These are phyloP conservation scores for Philopedon plagiatum DNA, from an alignment of 2,888 invertebrate genomes.

Conservation along the genomic window DNA sequence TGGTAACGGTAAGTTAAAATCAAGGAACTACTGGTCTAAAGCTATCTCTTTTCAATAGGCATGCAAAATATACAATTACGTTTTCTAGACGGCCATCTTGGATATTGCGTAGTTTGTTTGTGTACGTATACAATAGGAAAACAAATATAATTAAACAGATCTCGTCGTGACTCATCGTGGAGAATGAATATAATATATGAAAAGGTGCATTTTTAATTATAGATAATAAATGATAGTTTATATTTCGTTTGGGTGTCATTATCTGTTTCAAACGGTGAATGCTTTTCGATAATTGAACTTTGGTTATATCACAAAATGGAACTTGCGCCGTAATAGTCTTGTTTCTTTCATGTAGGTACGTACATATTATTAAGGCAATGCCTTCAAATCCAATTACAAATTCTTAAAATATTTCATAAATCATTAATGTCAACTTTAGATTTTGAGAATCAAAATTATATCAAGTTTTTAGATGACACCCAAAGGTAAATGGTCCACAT, in stretches of 20 bases:
- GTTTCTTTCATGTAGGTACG: too few species aligned
- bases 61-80: slow-evolving; percentile 18
- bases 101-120: slow-evolving; percentile 13
- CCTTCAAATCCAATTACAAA: slow-evolving; percentile 2
- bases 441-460: too few species aligned
- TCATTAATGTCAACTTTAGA: too few species aligned
- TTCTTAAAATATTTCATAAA: too few species aligned
- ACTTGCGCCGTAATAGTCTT: background rate
- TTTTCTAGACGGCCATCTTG: slow-evolving; percentile 27
- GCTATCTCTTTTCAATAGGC: slow-evolving; percentile 25
- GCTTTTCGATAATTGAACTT: background rate
- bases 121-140: slow-evolving; percentile 9
- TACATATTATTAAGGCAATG: slow-evolving; percentile 6
- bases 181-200: slow-evolving; percentile 2
- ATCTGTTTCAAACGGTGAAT: background rate
- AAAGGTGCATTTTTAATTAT: background rate
- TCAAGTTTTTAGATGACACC: too few species aligned
- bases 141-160: slow-evolving; percentile 10
- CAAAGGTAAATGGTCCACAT: too few species aligned
- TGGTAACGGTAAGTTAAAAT: background rate
- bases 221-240: background rate
- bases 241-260: background rate
- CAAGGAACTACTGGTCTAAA: slow-evolving; percentile 16
- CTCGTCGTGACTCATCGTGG: slow-evolving; percentile 14
- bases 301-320: background rate